Conservation (phyloP, 2,888 invertebrate genomes). For the Drosophila hamatofila region DNA sequence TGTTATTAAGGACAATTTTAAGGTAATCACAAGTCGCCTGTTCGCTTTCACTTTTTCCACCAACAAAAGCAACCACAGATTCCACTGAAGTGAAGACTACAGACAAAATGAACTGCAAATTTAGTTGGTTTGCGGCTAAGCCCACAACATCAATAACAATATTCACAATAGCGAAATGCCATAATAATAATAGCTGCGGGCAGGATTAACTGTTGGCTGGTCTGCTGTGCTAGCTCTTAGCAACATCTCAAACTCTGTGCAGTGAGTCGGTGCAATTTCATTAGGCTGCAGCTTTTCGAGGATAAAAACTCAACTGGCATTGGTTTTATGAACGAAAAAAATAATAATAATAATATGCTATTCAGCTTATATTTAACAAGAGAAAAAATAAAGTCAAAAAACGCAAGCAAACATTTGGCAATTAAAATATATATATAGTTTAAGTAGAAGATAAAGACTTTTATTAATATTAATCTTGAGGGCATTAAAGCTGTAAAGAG, state of each 20-base stretch:
- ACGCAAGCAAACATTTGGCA: not conserved
- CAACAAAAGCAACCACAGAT: not conserved
- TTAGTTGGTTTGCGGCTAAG: constrained; percentile 32
- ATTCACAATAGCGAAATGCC: not conserved
- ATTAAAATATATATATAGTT: not conserved
- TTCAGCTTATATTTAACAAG: not conserved
- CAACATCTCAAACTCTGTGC: constrained; percentile 24
- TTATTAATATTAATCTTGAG: not conserved
- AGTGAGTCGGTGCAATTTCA: constrained; percentile 50
- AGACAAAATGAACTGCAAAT: constrained; percentile 33
- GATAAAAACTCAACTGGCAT: constrained; percentile 9
- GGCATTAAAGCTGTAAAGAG: not conserved
- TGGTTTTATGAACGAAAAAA: no score
- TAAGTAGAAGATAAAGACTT: not conserved
- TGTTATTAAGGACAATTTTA: no score
- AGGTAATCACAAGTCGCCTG: not conserved
- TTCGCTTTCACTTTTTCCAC: not conserved
- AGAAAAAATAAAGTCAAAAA: not conserved
- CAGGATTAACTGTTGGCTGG: constrained; percentile 18
- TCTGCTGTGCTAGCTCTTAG: not conserved
- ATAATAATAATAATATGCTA: not conserved
- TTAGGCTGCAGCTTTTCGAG: constrained; percentile 24
- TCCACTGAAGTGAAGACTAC: not conserved
- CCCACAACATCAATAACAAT: constrained; percentile 13
- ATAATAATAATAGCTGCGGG: constrained; percentile 22